phyloP scores from a whole-genome alignment of 2,888 invertebrate species.

The Neocrepidodera transversa region DNA sequence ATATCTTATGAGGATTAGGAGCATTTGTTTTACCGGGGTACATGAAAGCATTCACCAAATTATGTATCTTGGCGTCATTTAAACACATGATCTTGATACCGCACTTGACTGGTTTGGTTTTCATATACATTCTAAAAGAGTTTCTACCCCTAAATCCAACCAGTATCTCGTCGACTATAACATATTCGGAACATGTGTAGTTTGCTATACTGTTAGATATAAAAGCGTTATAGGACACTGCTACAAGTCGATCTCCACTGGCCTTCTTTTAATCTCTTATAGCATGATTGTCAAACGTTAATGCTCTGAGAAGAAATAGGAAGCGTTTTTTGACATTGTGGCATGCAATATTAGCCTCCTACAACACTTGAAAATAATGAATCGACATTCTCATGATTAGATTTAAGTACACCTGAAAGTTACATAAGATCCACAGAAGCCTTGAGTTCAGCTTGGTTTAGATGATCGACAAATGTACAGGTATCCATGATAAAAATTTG shows the following conservation, averaged over 20 bases:
- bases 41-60: conserved; percentile 21
- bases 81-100: conserved; percentile 33
- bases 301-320: conserved; percentile 15
- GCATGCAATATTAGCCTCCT: conserved; percentile 27
- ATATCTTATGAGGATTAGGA: conserved; percentile 20
- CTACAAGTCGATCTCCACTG: too few species aligned
- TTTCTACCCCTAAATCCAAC: too few species aligned
- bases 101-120: too few species aligned
- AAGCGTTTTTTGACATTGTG: conserved; percentile 25
- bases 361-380: conserved; percentile 18
- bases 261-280: background rate
- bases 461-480: conserved; percentile 16
- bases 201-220: conserved; percentile 27
- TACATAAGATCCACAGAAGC: conserved; percentile 25
- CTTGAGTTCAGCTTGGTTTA: conserved; percentile 19
- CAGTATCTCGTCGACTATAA: too few species aligned
- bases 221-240: background rate
- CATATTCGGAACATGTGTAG: conserved; percentile 17
- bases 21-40: conserved; percentile 18
- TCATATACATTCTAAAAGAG: too few species aligned
- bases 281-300: conserved; percentile 28
- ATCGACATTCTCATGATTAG: conserved; percentile 27
- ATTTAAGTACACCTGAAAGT: conserved; percentile 26
- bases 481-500: background rate
- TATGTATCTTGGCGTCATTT: conserved; percentile 28